Evolutionary conservation across 64 coral and sea anemone genomes (phyloP), one percentile per base, ranked within the genome.

Genomic region (Platygyra sinensis): DNA sequence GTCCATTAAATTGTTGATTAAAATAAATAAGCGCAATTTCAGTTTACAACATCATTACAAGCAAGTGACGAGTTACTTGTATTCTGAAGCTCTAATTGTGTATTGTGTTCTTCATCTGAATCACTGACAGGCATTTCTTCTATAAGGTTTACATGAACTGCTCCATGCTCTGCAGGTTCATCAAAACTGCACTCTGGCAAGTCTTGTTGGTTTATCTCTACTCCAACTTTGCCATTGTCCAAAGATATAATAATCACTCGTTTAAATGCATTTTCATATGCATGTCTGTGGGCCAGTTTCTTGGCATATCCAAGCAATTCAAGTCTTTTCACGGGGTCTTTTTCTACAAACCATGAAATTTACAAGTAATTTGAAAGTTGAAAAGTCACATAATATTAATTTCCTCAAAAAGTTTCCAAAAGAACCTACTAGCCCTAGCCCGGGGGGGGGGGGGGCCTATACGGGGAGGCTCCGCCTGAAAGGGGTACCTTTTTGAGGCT

Each of bases 181-280:
- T 75, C 92, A 1, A 76, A 67, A 52, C 82, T 65, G n/a, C 67
- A 76, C 3, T 93, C 67, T 32, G 52, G 49, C 24, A 73, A 25
- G 14, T 96, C 92, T 12, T 52, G 55, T 63, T 88, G 88, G 62
- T 96, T 96, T 54, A 96, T 96, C 60, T 96, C 91, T 6, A 94
- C 88, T 32, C 77, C 82, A 82, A 96, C 82, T 87, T 94, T 96
- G 4, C 95, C 95, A 82, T 87, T 96, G 72, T 67, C 88, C 72
- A 93, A 87, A 16, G 52, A 76, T 59, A 94, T 74, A 60, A 96
- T 93, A 50, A 96, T 76, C 2, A 96, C 88, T 88, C 95, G 83
- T 36, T 59, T 90, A 72, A 96, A 96, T 82, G 95, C 95, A 87
- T 96, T 96, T 55, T 96, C 95, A 83, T 87, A 94, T n/a, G 95